A percentile compares a stretch with the other conserved stretches of the same genome.
These are phyloP conservation scores for Heteronetta atricapilla DNA, from an alignment of 2,113 vertebrate species.

Conservation along the genomic window DNA sequence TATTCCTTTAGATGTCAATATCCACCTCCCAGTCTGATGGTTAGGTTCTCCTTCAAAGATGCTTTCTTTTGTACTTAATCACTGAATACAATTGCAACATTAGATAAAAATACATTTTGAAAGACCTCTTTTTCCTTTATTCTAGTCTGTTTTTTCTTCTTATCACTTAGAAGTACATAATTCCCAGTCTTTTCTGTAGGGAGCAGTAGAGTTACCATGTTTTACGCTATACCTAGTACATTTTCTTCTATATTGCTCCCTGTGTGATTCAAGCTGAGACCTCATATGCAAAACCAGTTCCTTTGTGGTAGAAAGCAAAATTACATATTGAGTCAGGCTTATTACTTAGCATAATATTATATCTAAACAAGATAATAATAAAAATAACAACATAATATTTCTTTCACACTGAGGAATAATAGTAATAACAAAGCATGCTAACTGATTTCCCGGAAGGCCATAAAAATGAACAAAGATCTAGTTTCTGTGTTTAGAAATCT, in stretches of 20 bases:
- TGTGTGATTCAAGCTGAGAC: background rate
- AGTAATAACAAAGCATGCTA: background rate
- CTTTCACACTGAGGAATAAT: background rate
- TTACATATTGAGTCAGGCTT: background rate
- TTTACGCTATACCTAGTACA: background rate
- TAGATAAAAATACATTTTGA: background rate
- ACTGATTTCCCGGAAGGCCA: constrained; percentile 15
- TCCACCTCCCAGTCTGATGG: background rate
- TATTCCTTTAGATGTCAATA: background rate
- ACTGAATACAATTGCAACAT: background rate
- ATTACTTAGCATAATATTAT: background rate
- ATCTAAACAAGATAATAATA: constrained; percentile 20
- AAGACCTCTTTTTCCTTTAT: background rate
- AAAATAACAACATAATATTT: constrained; percentile 5
- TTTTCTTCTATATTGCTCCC: background rate
- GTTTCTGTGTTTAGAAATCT: background rate
- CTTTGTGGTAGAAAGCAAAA: background rate
- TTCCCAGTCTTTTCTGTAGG: background rate
- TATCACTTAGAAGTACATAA: background rate
- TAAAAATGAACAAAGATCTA: background rate
- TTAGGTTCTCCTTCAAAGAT: background rate
- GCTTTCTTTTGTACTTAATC: background rate
- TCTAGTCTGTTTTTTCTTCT: background rate
- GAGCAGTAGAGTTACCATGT: background rate
- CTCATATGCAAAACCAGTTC: background rate